Evolutionary conservation across 2,797 vertebrate genomes (phyloP), one percentile per base, ranked within the genome.

Genomic region (Diceros bicornis): DNA sequence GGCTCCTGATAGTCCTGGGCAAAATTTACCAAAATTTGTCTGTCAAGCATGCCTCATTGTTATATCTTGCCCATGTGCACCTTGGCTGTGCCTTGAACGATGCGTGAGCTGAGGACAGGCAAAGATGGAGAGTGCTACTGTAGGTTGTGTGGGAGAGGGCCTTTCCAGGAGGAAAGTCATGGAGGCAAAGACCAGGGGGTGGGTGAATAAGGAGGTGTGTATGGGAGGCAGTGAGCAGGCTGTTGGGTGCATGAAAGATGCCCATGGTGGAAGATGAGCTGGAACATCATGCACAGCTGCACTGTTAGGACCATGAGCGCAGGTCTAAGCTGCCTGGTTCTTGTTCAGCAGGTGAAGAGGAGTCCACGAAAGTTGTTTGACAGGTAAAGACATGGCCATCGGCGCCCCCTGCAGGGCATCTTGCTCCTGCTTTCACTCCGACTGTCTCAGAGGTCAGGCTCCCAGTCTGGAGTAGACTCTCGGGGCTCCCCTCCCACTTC

Each of bases 271-370:
- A 68, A 93, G 74, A 20, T 71, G 81, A 74, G 10, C 29, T n/a
- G 18, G 25, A 29, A 12, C 32, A 66, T 21, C 25, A 3, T 3
- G 29, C 72, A 20, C 12, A 72, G 23, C 18, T 61, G n/a, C 47
- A 59, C 6, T 3, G 20, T 52, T 34, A 1, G 14, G 52, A 50
- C 7, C 7, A 0, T 7, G 34, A 21, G 12, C 27, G 5, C n/a
- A 66, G 14, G 64, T 68, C 41, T 89, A 17, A 32, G 62, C 9
- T 74, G 25, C 57, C 25, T 44, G 27, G 47, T 25, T 72, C 32
- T 55, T 66, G 75, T 41, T 78, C 47, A 47, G 4, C 20, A 17
- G 44, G 14, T 68, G 8, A 47, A 2, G 52, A 11, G 9, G 66
- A 34, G 47, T 64, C 62, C 61, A 12, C 44, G 10, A 69, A 41